phyloP scores from a whole-genome alignment of 1,140 invertebrate genomes.

The Eriosoma lanigerum region DNA sequence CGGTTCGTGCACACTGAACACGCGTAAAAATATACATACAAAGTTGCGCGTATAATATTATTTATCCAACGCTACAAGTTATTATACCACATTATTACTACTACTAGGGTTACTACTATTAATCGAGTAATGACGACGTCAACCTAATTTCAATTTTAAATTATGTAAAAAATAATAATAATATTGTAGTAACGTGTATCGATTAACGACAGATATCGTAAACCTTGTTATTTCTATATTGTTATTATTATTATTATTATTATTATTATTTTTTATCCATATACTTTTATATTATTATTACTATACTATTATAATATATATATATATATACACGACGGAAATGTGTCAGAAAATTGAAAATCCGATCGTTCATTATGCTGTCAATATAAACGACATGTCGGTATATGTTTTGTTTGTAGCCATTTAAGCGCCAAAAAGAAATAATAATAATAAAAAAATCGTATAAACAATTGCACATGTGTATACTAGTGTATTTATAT shows the following conservation, averaged over 20 bases:
- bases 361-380: no score
- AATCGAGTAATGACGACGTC: neutral
- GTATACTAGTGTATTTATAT: neutral
- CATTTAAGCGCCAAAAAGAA: neutral
- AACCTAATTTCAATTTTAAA: slow-evolving; percentile 23
- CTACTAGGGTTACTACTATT: no score
- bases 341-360: no score
- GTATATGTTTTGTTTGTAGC: neutral
- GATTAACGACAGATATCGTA: neutral
- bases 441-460: slow-evolving; percentile 1
- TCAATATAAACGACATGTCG: no score
- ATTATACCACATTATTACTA: no score
- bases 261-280: neutral
- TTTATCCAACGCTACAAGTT: no score
- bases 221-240: neutral
- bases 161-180: slow-evolving; percentile 30
- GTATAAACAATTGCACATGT: neutral
- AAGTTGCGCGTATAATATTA: no score
- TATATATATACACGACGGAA: no score
- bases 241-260: no score
- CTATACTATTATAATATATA: neutral
- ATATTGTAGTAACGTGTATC: neutral
- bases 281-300: neutral
- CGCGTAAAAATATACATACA: no score
- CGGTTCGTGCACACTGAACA: neutral